phyloP scores from a whole-genome alignment of 1,140 invertebrate species.

The Melanaphis sacchari region DNA sequence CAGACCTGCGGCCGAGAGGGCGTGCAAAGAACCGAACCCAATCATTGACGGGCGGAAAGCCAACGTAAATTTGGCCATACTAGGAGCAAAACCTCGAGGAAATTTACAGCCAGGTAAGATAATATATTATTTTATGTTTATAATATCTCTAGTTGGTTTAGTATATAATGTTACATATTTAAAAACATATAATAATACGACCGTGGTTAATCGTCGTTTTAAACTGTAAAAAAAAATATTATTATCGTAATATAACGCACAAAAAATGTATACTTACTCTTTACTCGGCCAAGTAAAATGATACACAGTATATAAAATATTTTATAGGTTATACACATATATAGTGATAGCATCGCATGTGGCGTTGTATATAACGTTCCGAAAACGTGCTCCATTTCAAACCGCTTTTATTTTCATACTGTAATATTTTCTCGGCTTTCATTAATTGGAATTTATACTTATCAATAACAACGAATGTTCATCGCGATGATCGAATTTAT shows the following conservation, averaged over 20 bases:
- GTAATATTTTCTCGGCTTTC: neutral
- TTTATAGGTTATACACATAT: neutral
- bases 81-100: slow-evolving; percentile 94
- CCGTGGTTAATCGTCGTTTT: neutral
- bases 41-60: slow-evolving; percentile 98
- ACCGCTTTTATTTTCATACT: neutral
- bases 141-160: neutral
- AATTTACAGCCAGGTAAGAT: slow-evolving; percentile 79
- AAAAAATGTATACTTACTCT: neutral
- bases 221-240: neutral
- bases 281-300: neutral
- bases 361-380: neutral
- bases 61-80: slow-evolving; percentile 96
- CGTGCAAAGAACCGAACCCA: slow-evolving; percentile 97
- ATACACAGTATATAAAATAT: neutral
- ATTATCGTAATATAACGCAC: neutral
- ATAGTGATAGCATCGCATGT: neutral
- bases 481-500: neutral
- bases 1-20: slow-evolving; percentile 88
- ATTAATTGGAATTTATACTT: neutral
- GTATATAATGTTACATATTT: too few relatives aligned
- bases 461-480: neutral
- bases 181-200: neutral
- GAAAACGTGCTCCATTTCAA: neutral
- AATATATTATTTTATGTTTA: neutral